Conservation (phyloP, 2,888 invertebrate species). For the Tetragnatha montana region DNA sequence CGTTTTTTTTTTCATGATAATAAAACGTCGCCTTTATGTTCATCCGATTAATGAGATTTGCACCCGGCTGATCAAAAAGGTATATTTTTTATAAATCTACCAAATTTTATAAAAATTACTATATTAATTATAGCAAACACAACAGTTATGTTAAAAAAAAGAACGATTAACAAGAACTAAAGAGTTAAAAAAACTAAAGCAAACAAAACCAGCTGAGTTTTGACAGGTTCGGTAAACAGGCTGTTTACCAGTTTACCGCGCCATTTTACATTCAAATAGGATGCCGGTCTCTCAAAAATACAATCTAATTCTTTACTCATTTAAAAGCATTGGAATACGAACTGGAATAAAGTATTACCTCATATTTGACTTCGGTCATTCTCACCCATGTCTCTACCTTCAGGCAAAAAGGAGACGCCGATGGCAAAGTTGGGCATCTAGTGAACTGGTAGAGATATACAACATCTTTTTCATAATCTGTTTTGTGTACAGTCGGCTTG, state of each 20-base stretch:
- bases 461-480: conserved; percentile 92
- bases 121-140: background rate
- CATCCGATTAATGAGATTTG: no score
- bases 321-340: background rate
- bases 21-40: no score
- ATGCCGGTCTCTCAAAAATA: background rate
- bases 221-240: background rate
- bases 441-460: conserved; percentile 96
- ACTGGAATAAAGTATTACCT: conserved; percentile 82
- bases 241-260: background rate
- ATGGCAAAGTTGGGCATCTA: conserved; percentile 91
- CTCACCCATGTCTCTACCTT: conserved; percentile 97
- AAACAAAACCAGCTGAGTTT: no score
- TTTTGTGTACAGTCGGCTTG: conserved; percentile 86
- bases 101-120: background rate
- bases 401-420: conserved; percentile 93
- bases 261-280: conserved; percentile 5
- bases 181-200: no score
- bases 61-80: no score
- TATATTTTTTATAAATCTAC: no score
- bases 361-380: conserved; percentile 92
- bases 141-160: background rate
- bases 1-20: no score
- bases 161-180: background rate
- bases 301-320: background rate